A percentile compares a stretch with the other conserved stretches of the same genome.
Evolutionary conservation across 1,140 invertebrate genomes (phyloP).

Genomic region (Helicorthomorpha holstii): DNA sequence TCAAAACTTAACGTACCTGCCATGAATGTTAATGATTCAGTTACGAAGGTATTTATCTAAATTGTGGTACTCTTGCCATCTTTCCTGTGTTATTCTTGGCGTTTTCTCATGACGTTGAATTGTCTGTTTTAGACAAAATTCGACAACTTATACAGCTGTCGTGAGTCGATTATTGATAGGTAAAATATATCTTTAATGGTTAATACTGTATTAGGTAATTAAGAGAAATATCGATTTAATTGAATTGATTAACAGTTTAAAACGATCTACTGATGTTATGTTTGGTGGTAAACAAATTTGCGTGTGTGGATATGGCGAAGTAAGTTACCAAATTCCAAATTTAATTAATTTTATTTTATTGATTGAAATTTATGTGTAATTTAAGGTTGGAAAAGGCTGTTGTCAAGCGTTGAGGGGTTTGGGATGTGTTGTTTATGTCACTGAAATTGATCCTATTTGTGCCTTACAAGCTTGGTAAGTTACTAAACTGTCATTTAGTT

Average conservation of each 20-base stretch:
- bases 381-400: constrained; percentile 84
- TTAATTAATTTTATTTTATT: constrained; percentile 2
- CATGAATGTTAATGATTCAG: constrained; percentile 98
- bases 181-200: too few relatives aligned
- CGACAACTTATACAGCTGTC: constrained; percentile 86
- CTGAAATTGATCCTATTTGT: constrained; percentile 97
- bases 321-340: constrained; percentile 15
- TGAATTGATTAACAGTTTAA: constrained; percentile 42
- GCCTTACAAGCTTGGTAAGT: constrained; percentile 81
- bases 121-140: constrained; percentile 62
- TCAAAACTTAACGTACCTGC: constrained; percentile 90
- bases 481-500: constrained; percentile 1
- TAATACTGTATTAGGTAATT: not conserved
- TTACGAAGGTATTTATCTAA: constrained; percentile 49
- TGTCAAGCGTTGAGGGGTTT: constrained; percentile 86
- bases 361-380: not conserved
- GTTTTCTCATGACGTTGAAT: not conserved
- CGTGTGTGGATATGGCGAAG: constrained; percentile 90
- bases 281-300: constrained; percentile 94
- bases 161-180: constrained; percentile 77
- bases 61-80: not conserved
- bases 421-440: constrained; percentile 85
- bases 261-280: constrained; percentile 93
- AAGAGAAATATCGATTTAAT: constrained; percentile 1
- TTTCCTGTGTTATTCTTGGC: not conserved